phyloP scores from a whole-genome alignment of 2,113 vertebrate genomes.

The Triplophysa siluroides region DNA sequence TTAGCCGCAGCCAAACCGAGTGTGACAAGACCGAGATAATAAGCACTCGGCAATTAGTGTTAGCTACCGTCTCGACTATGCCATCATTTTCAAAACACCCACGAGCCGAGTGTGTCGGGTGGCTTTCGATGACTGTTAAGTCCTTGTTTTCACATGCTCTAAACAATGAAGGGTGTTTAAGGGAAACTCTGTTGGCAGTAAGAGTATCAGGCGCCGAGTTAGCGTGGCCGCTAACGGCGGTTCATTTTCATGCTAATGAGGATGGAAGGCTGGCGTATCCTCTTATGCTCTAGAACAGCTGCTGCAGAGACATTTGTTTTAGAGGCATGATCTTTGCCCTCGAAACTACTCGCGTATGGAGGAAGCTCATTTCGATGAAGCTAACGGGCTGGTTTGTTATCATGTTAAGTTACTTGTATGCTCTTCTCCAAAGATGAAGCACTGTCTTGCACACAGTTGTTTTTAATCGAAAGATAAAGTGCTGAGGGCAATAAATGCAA shows the following conservation, averaged over 20 bases:
- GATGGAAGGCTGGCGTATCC: slow-evolving; percentile 49
- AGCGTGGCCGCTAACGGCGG: slow-evolving; percentile 33
- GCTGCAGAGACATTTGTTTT: slow-evolving; percentile 37
- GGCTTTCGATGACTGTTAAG: slow-evolving; percentile 45
- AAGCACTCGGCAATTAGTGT: slow-evolving; percentile 56
- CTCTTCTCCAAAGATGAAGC: too few relatives aligned
- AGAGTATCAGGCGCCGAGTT: slow-evolving; percentile 37
- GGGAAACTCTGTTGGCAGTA: slow-evolving; percentile 50
- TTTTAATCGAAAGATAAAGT: too few relatives aligned
- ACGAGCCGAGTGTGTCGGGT: slow-evolving; percentile 28
- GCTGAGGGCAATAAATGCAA: too few relatives aligned
- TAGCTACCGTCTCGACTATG: slow-evolving; percentile 15
- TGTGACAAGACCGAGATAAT: slow-evolving; percentile 19
- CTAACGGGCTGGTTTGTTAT: background rate
- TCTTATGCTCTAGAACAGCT: slow-evolving; percentile 37
- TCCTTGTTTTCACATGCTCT: slow-evolving; percentile 31
- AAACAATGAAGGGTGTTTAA: slow-evolving; percentile 44
- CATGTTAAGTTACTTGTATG: too few relatives aligned
- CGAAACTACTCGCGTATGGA: slow-evolving; percentile 34
- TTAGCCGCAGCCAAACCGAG: slow-evolving; percentile 1
- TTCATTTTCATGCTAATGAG: slow-evolving; percentile 58
- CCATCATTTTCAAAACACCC: slow-evolving; percentile 39
- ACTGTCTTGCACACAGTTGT: too few relatives aligned
- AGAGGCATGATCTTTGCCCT: slow-evolving; percentile 32
- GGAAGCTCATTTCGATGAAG: background rate